Evolutionary conservation across 1,140 invertebrate genomes (phyloP).

Genomic region (Drosophila persimilis): DNA sequence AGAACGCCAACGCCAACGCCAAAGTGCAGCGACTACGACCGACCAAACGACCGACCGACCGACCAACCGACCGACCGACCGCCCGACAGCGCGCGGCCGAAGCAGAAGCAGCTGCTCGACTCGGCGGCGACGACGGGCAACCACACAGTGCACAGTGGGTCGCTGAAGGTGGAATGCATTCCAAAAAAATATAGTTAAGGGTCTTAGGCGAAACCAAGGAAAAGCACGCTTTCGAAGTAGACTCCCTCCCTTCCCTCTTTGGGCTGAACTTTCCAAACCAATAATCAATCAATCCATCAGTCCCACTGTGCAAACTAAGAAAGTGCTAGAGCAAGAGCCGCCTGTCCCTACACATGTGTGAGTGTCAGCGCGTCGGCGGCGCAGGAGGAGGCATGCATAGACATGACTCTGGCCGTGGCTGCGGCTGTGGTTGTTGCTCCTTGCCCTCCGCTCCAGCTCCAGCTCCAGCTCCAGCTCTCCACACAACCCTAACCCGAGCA

Average conservation of each 20-base stretch:
- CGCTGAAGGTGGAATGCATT: background rate
- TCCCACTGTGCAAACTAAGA: conserved; percentile 52
- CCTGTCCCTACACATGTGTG: conserved; percentile 17
- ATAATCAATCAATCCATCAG: conserved; percentile 8
- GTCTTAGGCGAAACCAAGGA: too few species aligned
- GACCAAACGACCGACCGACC: background rate
- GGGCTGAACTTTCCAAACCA: too few species aligned
- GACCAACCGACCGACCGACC: background rate
- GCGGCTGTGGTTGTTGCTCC: conserved; percentile 7
- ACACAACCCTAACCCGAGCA: conserved; percentile 13
- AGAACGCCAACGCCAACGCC: conserved; percentile 77
- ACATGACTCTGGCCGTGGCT: conserved; percentile 35
- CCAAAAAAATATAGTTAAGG: background rate
- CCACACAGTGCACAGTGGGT: conserved; percentile 27
- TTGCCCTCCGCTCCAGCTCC: too few species aligned
- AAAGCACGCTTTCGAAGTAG: too few species aligned
- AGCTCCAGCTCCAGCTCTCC: too few species aligned
- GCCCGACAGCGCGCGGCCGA: conserved; percentile 28
- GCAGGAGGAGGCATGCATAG: conserved; percentile 53
- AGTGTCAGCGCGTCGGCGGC: conserved; percentile 58
- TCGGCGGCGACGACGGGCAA: conserved; percentile 6
- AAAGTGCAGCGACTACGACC: conserved; percentile 64
- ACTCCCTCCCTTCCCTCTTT: too few species aligned
- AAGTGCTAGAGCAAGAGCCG: conserved; percentile 50
- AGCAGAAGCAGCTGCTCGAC: conserved; percentile 41